phyloP scores from a whole-genome alignment of 2,797 vertebrate genomes.

The Ataeniobius toweri region DNA sequence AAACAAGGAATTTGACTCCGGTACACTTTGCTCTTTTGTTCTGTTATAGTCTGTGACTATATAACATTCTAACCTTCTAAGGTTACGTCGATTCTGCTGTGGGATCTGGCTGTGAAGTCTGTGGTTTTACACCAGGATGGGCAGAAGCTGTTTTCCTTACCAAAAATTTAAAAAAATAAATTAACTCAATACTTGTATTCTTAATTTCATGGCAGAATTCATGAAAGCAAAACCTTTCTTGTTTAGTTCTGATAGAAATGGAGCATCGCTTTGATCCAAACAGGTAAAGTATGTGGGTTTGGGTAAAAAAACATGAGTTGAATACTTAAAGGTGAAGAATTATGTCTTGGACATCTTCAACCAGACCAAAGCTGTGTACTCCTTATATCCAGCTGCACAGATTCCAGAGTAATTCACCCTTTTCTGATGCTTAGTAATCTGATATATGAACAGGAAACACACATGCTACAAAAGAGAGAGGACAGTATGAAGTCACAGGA shows the following conservation, averaged over 20 bases:
- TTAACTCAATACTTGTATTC: conserved; percentile 59
- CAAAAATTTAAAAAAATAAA: conserved; percentile 58
- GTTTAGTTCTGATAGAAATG: conserved; percentile 36
- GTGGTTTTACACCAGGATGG: conserved; percentile 62
- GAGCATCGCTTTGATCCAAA: conserved; percentile 52
- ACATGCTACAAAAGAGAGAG: neutral
- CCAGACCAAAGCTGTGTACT: conserved; percentile 16
- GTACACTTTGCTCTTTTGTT: too few species aligned
- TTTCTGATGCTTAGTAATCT: conserved; percentile 34
- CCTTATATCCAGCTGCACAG: conserved; percentile 31
- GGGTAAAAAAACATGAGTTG: conserved; percentile 44
- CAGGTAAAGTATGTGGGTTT: conserved; percentile 65
- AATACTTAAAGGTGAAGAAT: conserved; percentile 41
- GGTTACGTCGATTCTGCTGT: conserved; percentile 59
- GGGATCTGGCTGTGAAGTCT: conserved; percentile 73
- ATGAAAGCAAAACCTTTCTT: conserved; percentile 26
- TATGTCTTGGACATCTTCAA: conserved; percentile 32
- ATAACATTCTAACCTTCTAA: conserved; percentile 32
- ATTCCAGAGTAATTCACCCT: conserved; percentile 30
- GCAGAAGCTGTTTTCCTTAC: conserved; percentile 44
- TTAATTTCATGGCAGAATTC: conserved; percentile 27
- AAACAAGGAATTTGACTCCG: too few species aligned
- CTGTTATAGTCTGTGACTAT: conserved; percentile 39
- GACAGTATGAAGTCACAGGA: neutral
- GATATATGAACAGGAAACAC: conserved; percentile 25